A percentile compares a stretch with the other conserved stretches of the same genome.
phyloP scores from a whole-genome alignment of 2,888 invertebrate species.

The Chloromyia formosa region DNA sequence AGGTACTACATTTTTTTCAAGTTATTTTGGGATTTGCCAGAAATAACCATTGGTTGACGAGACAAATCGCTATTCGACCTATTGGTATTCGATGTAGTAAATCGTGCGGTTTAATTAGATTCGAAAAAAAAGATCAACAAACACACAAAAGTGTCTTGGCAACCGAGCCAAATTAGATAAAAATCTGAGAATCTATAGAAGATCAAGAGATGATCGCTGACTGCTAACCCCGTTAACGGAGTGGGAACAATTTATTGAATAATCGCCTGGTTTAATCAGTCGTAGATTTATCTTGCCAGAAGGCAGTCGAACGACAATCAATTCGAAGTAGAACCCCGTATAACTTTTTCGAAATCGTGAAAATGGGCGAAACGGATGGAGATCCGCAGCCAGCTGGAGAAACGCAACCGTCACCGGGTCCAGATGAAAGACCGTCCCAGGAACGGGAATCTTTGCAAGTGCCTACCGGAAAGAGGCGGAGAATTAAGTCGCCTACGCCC shows the following conservation, averaged over 20 bases:
- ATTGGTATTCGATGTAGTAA: conserved; percentile 30
- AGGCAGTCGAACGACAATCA: conserved; percentile 61
- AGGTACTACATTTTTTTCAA: conserved; percentile 16
- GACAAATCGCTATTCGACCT: conserved; percentile 33
- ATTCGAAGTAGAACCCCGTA: conserved; percentile 49
- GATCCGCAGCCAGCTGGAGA: conserved; percentile 59
- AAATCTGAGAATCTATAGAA: conserved; percentile 48
- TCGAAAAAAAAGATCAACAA: conserved; percentile 4
- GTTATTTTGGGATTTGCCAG: conserved; percentile 15
- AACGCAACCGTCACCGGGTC: conserved; percentile 53
- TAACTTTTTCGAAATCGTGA: conserved; percentile 45
- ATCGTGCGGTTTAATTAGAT: conserved; percentile 43
- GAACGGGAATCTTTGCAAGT: conserved; percentile 60
- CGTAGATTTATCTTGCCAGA: conserved; percentile 62
- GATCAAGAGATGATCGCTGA: conserved; percentile 36
- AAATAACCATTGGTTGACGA: conserved; percentile 32
- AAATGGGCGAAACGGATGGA: conserved; percentile 62
- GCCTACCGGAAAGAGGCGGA: conserved; percentile 60
- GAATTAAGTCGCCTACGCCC: conserved; percentile 63
- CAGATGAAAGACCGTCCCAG: conserved; percentile 56
- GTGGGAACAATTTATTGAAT: conserved; percentile 20
- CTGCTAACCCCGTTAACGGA: conserved; percentile 8
- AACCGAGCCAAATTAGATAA: conserved; percentile 52
- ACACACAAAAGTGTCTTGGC: conserved; percentile 48
- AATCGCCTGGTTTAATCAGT: conserved; percentile 57